phyloP scores from a whole-genome alignment of 2,113 vertebrate genomes.

The Aphelocoma coerulescens region DNA sequence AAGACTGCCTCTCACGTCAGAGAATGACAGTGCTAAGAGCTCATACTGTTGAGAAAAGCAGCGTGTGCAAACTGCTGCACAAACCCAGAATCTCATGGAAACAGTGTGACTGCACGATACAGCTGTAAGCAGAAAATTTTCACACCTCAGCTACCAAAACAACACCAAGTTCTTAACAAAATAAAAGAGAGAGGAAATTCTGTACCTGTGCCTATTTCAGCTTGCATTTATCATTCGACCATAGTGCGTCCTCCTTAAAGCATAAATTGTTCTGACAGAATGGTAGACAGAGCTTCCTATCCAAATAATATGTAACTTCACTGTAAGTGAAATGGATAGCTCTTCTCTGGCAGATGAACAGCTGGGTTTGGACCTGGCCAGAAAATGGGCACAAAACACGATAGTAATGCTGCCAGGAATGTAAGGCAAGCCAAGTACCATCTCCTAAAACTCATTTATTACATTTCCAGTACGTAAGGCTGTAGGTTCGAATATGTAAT shows the following conservation, averaged over 20 bases:
- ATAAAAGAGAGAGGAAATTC: background rate
- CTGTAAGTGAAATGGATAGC: background rate
- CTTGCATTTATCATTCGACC: background rate
- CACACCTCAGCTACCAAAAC: background rate
- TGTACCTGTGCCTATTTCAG: background rate
- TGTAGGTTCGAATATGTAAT: background rate
- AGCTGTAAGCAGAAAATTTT: background rate
- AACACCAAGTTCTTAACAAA: background rate
- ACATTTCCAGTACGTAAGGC: background rate
- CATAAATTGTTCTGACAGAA: background rate
- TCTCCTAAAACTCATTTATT: background rate
- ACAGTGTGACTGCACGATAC: background rate
- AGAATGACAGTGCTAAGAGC: background rate
- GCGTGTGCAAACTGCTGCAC: background rate
- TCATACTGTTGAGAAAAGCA: background rate
- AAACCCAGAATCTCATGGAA: background rate
- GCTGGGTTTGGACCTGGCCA: background rate
- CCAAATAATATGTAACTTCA: background rate
- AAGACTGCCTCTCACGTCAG: rapidly evolving
- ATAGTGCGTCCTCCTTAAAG: background rate
- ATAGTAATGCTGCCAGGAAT: background rate
- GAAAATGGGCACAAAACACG: background rate
- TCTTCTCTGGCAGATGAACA: background rate
- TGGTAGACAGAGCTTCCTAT: background rate
- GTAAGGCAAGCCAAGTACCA: background rate